Evolutionary conservation across 2,113 vertebrate genomes (phyloP).

Genomic region (Aptenodytes forsteri): DNA sequence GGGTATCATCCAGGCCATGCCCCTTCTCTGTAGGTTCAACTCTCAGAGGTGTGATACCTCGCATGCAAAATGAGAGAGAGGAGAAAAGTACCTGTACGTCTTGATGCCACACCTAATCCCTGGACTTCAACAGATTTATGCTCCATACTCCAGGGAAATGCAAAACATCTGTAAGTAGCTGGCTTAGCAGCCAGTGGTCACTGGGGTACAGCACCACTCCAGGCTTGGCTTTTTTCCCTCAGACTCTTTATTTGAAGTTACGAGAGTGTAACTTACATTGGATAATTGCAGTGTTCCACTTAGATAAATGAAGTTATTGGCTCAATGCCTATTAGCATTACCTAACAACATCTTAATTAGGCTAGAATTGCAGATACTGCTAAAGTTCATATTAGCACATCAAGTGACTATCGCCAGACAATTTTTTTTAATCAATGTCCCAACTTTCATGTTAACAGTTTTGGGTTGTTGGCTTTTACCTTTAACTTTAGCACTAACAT

Average conservation of each 20-base stretch:
- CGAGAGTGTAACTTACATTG: background rate
- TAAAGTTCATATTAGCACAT: background rate
- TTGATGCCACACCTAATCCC: background rate
- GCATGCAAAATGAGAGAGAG: background rate
- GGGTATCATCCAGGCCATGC: background rate
- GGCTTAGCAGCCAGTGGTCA: background rate
- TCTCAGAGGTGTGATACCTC: background rate
- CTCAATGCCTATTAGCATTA: background rate
- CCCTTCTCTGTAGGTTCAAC: background rate
- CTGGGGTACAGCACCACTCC: background rate
- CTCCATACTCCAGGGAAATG: background rate
- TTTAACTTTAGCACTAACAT: background rate
- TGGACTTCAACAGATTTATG: background rate
- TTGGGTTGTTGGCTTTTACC: background rate
- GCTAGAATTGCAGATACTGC: background rate
- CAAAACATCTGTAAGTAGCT: background rate
- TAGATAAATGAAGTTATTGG: background rate
- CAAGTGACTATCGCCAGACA: background rate
- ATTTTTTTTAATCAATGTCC: background rate
- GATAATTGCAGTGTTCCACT: background rate
- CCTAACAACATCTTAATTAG: slow-evolving; percentile 23
- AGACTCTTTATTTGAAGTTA: background rate
- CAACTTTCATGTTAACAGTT: background rate
- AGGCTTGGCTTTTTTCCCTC: background rate
- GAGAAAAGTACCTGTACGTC: background rate